Evolutionary conservation across 2,113 vertebrate genomes (phyloP), one percentile per base, ranked within the genome.

Genomic region (Aspiorhynchus laticeps): DNA sequence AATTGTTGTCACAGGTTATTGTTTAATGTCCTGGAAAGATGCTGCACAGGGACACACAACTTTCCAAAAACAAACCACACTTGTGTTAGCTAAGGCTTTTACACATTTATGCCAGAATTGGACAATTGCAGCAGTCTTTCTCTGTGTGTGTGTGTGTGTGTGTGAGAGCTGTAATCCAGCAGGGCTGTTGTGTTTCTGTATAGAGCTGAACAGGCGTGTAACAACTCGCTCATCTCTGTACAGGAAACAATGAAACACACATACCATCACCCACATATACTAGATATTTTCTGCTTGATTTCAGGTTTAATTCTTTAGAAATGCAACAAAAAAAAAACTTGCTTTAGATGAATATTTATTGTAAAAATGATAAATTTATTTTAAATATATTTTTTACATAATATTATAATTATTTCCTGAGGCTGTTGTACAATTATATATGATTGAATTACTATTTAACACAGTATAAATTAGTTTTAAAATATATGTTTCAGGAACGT

Each of bases 231-330:
- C 5, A 11, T 28, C 51, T 73, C 46, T 74, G 6, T 74, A 71
- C 43, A 74, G 74, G 73, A n/a, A 83, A 33, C 76, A 19, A 48
- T 46, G 24, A 51, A 56, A 48, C 56, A 51, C 71, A 83, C 77
- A 82, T 28, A 82, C 48, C 65, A 24, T 78, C 65, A 74, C 33
- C 61, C 24, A 79, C n/a, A 24, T 56, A 56, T 59, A 24, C 2
- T 24, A 53, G 53, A 56, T 19, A 56, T 21, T 24, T 24, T 56
- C 53, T 56, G 53, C 19, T 56, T 24, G 53, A 56, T 24, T 56
- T 24, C 51, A 53, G 12, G 7, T n/a, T 92, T 87, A 92, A 90
- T 90, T 86, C 85, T 87, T 87, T 9, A 15, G 19, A 24, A 56
- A 5, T 17, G 51, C 51, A 19, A 53, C 14, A 48, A 48, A 48